Percentiles rank a stretch among this genome's conserved stretches.
These are phyloP conservation scores for Drosophila leonis DNA, from an alignment of 2,888 invertebrate genomes.

Conservation along the genomic window DNA sequence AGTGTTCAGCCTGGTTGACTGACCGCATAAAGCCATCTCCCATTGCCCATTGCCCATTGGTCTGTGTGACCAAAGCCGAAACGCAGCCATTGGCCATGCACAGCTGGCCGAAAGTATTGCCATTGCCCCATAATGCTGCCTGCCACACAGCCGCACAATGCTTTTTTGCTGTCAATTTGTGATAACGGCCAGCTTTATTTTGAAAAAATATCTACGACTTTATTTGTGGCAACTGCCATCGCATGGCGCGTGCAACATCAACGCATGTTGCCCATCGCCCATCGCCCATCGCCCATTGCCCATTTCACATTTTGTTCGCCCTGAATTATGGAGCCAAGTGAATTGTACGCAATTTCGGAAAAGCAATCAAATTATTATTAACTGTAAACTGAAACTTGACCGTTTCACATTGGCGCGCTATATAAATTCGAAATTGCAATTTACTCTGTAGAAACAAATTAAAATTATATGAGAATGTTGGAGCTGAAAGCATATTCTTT, in stretches of 20 bases:
- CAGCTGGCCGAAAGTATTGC: conserved; percentile 54
- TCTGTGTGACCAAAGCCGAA: conserved; percentile 21
- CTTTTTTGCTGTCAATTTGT: conserved; percentile 74
- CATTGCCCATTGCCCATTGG: conserved; percentile 44
- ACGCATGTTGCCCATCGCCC: neutral
- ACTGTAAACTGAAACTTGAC: conserved; percentile 12
- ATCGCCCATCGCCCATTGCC: neutral
- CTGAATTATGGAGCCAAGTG: conserved; percentile 36
- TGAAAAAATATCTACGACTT: conserved; percentile 58
- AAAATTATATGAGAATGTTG: neutral
- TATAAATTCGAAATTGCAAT: conserved; percentile 1
- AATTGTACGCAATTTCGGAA: conserved; percentile 46
- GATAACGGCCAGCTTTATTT: conserved; percentile 74
- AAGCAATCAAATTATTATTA: conserved; percentile 42
- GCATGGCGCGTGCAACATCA: conserved; percentile 23
- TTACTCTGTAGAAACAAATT: conserved; percentile 5
- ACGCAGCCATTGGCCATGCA: conserved; percentile 31
- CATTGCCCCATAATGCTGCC: conserved; percentile 29
- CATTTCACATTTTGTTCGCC: neutral
- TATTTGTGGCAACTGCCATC: conserved; percentile 50
- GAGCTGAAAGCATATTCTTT: neutral
- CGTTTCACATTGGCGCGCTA: neutral
- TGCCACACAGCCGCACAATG: conserved; percentile 42
- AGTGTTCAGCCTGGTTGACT: conserved; percentile 57
- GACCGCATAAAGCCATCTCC: conserved; percentile 64